These are phyloP conservation scores for Catalaphyllia jardinei DNA, from an alignment of 64 coral and sea anemone genomes.

Conservation along the genomic window DNA sequence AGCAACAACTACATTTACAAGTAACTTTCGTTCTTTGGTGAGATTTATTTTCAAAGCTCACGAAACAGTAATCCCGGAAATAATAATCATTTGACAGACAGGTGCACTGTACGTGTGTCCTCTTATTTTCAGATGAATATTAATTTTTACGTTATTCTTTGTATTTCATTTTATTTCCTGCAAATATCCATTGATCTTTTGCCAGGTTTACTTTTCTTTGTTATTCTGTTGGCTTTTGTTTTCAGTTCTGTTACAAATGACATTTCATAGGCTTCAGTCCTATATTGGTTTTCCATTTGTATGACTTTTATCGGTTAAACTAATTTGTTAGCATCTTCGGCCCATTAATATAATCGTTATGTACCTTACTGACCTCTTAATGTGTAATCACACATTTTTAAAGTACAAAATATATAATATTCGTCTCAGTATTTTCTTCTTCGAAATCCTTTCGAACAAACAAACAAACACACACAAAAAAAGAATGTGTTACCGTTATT, in stretches of 20 bases:
- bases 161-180: not conserved
- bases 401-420: not conserved
- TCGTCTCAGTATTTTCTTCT: not conserved
- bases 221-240: not conserved
- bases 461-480: not conserved
- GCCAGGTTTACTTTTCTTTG: not conserved
- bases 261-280: not conserved
- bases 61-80: too few relatives aligned
- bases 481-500: not conserved
- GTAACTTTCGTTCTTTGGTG: too few relatives aligned
- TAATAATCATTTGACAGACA: not conserved
- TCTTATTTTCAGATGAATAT: not conserved
- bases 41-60: too few relatives aligned
- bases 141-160: not conserved
- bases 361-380: not conserved
- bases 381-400: not conserved
- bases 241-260: slow-evolving; percentile 11
- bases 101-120: not conserved
- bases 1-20: too few relatives aligned
- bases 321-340: slow-evolving; percentile 1
- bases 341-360: slow-evolving; percentile 19
- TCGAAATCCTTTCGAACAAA: not conserved
- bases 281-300: not conserved
- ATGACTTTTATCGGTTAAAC: slow-evolving; percentile 15
- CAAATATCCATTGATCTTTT: not conserved